Conservation (phyloP, 2,888 invertebrate genomes). For the Crepidodera aurea region DNA sequence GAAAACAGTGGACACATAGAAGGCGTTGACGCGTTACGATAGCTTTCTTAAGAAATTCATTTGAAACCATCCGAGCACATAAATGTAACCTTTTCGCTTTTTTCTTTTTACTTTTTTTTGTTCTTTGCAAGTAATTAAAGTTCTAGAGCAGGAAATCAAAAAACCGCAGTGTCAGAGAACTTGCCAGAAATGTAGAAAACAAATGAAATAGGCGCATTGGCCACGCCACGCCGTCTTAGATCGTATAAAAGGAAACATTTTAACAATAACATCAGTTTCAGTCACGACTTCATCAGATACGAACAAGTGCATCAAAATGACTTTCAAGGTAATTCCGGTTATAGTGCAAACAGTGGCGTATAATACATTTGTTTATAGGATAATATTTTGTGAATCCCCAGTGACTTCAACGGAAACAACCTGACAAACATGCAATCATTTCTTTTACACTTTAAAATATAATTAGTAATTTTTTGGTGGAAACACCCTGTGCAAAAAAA, state of each 20-base stretch:
- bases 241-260: constrained; percentile 48
- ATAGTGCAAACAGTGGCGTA: no score
- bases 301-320: constrained; percentile 45
- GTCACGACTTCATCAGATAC: constrained; percentile 33
- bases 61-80: constrained; percentile 29
- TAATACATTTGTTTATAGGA: no score
- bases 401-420: no score
- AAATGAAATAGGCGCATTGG: constrained; percentile 30
- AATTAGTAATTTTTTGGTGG: no score
- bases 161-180: constrained; percentile 48
- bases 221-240: constrained; percentile 5
- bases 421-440: no score
- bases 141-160: constrained; percentile 44
- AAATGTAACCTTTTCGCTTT: constrained; percentile 20
- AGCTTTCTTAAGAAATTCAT: constrained; percentile 32
- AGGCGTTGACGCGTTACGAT: constrained; percentile 19
- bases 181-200: constrained; percentile 45
- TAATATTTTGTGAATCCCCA: no score
- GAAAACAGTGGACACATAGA: background rate
- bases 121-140: constrained; percentile 40
- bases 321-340: constrained; percentile 46
- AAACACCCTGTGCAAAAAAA: no score
- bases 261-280: constrained; percentile 44
- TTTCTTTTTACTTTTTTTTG: background rate
- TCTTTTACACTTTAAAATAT: no score